These are phyloP conservation scores for Enhydra lutris DNA, from an alignment of 2,113 vertebrate species.

Conservation along the genomic window DNA sequence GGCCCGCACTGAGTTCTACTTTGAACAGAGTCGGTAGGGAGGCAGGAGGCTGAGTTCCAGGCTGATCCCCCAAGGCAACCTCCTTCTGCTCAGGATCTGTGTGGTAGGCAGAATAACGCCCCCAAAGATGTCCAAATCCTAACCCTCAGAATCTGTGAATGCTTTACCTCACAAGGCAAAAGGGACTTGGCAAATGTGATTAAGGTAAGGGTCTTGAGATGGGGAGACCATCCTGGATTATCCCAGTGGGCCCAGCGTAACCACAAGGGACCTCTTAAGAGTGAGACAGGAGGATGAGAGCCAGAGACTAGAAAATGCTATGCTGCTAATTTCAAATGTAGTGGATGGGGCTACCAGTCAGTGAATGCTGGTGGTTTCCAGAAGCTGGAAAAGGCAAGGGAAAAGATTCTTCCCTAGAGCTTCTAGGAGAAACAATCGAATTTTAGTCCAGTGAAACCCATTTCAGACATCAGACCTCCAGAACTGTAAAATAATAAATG, in stretches of 20 bases:
- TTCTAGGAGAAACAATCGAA: neutral
- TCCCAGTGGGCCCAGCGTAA: neutral
- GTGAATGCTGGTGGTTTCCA: neutral
- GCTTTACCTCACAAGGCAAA: neutral
- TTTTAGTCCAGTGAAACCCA: neutral
- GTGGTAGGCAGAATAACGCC: neutral
- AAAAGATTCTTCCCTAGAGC: neutral
- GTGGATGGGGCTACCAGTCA: neutral
- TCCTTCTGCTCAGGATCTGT: neutral
- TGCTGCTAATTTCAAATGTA: neutral
- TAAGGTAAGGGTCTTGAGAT: neutral
- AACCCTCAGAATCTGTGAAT: neutral
- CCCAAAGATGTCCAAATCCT: neutral
- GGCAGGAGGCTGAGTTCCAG: neutral
- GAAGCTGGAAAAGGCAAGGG: neutral
- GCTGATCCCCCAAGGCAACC: neutral
- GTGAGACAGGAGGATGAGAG: no score
- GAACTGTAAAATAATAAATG: constrained; percentile 22
- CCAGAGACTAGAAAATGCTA: neutral
- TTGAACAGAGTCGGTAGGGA: constrained; percentile 65
- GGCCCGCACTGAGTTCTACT: constrained; percentile 54
- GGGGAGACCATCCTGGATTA: neutral
- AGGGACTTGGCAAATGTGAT: neutral
- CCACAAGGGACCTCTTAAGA: neutral
- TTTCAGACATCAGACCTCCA: neutral